Conservation (phyloP, 2,888 invertebrate genomes). For the Tipula vernalis region DNA sequence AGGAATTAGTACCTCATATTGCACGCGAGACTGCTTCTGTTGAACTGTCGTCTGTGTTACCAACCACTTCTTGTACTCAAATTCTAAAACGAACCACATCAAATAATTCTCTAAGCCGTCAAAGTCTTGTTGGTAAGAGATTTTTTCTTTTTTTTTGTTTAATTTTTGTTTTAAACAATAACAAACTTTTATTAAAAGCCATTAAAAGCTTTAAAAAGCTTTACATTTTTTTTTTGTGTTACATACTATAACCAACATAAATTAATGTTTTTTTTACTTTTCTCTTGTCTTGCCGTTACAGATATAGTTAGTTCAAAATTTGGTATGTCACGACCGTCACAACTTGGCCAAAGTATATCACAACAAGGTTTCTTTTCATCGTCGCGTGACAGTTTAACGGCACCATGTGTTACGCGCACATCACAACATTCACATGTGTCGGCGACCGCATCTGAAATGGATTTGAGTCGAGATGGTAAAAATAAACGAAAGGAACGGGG, state of each 20-base stretch:
- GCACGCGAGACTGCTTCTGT: conserved; percentile 13
- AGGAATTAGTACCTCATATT: neutral
- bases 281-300: conserved; percentile 27
- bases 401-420: conserved; percentile 52
- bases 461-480: conserved; percentile 54
- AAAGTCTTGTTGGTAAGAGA: conserved; percentile 17
- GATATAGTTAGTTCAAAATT: conserved; percentile 71
- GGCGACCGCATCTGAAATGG: conserved; percentile 57
- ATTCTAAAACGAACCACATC: neutral
- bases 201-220: neutral
- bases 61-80: conserved; percentile 5
- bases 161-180: neutral
- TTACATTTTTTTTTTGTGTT: neutral
- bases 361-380: conserved; percentile 54
- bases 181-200: neutral
- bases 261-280: neutral
- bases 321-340: conserved; percentile 48
- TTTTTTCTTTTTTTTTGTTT: neutral
- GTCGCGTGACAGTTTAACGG: conserved; percentile 62
- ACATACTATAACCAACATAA: neutral
- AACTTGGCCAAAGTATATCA: conserved; percentile 36
- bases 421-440: conserved; percentile 38
- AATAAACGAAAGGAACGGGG: conserved; percentile 47
- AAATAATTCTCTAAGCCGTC: conserved; percentile 14
- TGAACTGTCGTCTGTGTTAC: conserved; percentile 12